phyloP scores from a whole-genome alignment of 2,113 vertebrate species.

The Bambusicola thoracicus region DNA sequence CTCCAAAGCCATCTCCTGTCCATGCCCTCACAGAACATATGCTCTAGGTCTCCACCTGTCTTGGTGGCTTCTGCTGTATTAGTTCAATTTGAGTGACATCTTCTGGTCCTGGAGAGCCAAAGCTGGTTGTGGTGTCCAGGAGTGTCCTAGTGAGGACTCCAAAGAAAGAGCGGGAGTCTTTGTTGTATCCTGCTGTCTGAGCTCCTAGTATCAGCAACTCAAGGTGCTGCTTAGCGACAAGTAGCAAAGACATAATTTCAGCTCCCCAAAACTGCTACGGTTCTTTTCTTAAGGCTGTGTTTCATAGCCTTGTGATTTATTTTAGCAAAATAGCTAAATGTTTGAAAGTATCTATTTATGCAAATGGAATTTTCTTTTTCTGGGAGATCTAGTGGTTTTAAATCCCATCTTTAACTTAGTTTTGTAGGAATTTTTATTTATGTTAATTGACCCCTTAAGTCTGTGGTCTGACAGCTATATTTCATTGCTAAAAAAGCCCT shows the following conservation, averaged over 20 bases:
- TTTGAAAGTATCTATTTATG: neutral
- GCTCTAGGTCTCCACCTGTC: neutral
- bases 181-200: neutral
- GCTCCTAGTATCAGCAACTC: neutral
- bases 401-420: neutral
- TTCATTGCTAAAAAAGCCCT: neutral
- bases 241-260: neutral
- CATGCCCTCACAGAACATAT: fast-evolving
- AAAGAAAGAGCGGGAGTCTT: neutral
- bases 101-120: neutral
- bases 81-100: neutral
- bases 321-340: neutral
- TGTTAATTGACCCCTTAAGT: neutral
- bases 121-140: neutral
- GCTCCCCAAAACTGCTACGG: neutral
- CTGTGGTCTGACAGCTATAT: neutral
- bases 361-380: neutral
- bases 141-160: neutral
- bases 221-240: neutral
- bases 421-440: neutral
- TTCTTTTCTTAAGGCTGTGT: neutral
- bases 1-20: neutral
- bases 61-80: neutral
- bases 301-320: neutral
- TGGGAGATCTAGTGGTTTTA: neutral